Evolutionary conservation across 2,888 invertebrate species (phyloP), one percentile per base, ranked within the genome.

Genomic region (Coremacera marginata): DNA sequence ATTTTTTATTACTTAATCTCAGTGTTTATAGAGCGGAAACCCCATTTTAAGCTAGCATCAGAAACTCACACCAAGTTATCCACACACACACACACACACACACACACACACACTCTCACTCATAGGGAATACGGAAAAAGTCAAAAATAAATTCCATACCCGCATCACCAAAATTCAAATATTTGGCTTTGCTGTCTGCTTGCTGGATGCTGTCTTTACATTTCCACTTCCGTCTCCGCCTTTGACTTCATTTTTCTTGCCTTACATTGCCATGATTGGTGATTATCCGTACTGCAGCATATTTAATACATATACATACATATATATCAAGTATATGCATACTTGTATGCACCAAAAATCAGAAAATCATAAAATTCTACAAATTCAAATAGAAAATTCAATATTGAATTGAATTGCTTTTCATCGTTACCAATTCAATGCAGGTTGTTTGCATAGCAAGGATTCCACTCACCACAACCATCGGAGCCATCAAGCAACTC

Each of bases 1-100:
- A 8, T 77, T 81, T 84, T 83, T 84, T 83, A 84, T 82, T 82
- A 79, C 83, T 84, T 80, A 84, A 81, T 82, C 79, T 77, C 51
- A 44, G 68, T 77, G 75, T 77, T 75, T 70, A 52, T 52, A 31
- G 44, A 65, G 71, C 63, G 52, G 44, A 74, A 63, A 16, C 14
- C 44, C 71, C 57, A 60, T 22, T 25, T 27, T 34, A 19, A 16
- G 25, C 7, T 5, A 63, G 51, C 16, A 25, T 7, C 3, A 34
- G 5, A 27, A 5, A 25, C 25, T 19, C 11, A 2, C 3, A 44
- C 11, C 2, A 44, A 74, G n/a, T n/a, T n/a, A n/a, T n/a, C n/a
- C n/a, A n/a, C n/a, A n/a, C n/a, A n/a, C n/a, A n/a, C n/a, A n/a
- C 37, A 37, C 37, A 37, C 37, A 51, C 72, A 77, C 22, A 74